Percentiles rank a stretch among this genome's conserved stretches.
These are phyloP conservation scores for Chiridota heheva DNA, from an alignment of 35 echinoderm and acorn worm species.

Conservation along the genomic window DNA sequence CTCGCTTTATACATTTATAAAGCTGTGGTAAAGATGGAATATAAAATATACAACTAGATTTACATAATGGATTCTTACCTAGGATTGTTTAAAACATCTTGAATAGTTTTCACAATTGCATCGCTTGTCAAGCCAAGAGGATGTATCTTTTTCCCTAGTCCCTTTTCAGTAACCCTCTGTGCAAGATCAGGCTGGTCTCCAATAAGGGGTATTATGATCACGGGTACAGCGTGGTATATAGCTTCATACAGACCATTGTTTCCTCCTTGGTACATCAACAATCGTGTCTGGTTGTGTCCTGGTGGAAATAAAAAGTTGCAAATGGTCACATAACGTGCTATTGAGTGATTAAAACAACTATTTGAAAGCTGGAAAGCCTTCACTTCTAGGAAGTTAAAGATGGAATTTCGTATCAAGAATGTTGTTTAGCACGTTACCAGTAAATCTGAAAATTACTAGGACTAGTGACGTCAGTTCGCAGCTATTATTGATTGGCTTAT, in stretches of 20 bases:
- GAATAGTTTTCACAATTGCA: not conserved
- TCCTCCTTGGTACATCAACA: constrained; percentile 54
- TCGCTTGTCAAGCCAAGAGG: constrained; percentile 37
- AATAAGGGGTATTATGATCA: constrained; percentile 48
- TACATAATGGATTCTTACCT: too few species aligned
- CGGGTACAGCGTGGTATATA: constrained; percentile 45
- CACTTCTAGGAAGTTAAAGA: not conserved
- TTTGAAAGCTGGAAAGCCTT: not conserved
- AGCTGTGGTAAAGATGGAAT: too few species aligned
- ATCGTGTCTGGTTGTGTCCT: constrained; percentile 49
- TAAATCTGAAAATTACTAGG: not conserved
- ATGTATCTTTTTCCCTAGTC: constrained; percentile 29
- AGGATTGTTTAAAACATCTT: constrained; percentile 24
- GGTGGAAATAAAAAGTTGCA: not conserved
- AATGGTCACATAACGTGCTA: not conserved
- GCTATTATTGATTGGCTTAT: too few species aligned
- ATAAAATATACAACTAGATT: too few species aligned
- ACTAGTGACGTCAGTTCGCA: too few species aligned
- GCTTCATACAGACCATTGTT: constrained; percentile 59
- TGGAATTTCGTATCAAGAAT: not conserved
- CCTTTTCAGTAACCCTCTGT: constrained; percentile 40
- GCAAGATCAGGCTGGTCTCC: constrained; percentile 41
- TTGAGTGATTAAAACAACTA: not conserved
- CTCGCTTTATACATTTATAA: too few species aligned
- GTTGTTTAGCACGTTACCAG: not conserved